Evolutionary conservation across 2,888 invertebrate genomes (phyloP).

Genomic region (Poecilobothrus nobilitatus): DNA sequence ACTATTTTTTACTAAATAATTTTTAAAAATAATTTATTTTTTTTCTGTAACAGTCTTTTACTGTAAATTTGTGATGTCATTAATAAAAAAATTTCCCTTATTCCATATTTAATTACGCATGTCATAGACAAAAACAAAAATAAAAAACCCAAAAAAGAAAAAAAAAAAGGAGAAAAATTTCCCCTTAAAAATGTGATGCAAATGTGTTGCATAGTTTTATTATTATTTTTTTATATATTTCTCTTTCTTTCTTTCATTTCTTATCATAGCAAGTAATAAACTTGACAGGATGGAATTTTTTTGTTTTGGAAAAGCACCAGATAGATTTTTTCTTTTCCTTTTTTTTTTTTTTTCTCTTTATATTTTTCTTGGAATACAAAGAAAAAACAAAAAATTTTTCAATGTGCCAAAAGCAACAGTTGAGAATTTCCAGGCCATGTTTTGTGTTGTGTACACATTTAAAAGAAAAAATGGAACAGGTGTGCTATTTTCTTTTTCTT

Average conservation of each 20-base stretch:
- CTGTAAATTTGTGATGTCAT: background rate
- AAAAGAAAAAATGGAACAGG: conserved; percentile 19
- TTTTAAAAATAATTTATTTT: background rate
- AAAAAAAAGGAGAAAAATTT: background rate
- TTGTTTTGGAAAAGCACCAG: background rate
- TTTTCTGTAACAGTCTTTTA: background rate
- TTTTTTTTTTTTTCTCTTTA: too few relatives aligned
- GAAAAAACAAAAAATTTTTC: background rate
- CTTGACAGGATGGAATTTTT: background rate
- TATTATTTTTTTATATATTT: background rate
- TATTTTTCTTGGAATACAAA: too few relatives aligned
- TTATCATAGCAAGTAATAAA: background rate
- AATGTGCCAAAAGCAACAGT: conserved; percentile 22
- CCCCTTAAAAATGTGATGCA: background rate
- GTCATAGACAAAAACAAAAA: background rate
- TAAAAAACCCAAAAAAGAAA: background rate
- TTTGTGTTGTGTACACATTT: conserved; percentile 3
- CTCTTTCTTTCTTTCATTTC: too few relatives aligned
- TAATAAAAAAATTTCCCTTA: background rate
- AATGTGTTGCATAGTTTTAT: background rate
- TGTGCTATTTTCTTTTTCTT: conserved; percentile 11
- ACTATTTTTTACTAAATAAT: too few relatives aligned
- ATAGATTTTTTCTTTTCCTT: background rate
- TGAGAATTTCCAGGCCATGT: conserved; percentile 23
- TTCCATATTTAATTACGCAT: background rate